Base-by-base conservation (phyloP, 2,888 invertebrate genomes). In the Anorthoa munda region DNA sequence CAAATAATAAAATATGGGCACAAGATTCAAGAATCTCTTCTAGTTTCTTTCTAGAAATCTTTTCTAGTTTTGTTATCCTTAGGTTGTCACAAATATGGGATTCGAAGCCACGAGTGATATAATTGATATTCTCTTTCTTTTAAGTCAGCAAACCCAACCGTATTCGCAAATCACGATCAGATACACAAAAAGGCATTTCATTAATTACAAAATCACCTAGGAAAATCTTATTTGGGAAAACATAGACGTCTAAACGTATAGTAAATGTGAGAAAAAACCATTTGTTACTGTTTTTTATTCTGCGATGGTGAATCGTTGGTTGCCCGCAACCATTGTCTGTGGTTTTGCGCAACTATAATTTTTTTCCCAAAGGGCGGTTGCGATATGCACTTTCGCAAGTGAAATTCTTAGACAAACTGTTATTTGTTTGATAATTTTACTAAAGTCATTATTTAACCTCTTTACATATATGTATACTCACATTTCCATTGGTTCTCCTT, bases 191-290 rank as follows among this genome's bases (percentile, higher is more conserved):
- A 59, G 31, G n/a, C 31, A 51, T 61, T 67, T 82, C 13, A 77
- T 66, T 58, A 1, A 63, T 66, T 69, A 26, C 46, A 2, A 51
- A 80, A 80, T 80, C 72, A 23, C 45, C 13, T 48, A 15, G 50
- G 50, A 67, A 76, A 77, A 80, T 80, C 72, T 77, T 55, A 68
- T 63, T 76, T 15, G 4, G 66, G 78, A 83, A 81, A 78, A 64
- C 58, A 61, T 51, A 75, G 46, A 78, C 68, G 59, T 76, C 50
- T 76, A 65, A 81, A 67, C 51, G 65, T 53, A 53, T 58, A 31
- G 46, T 80, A 75, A 86, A 79, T 69, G 85, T 86, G 85, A 63
- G 87, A 85, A 86, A 81, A 75, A 76, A 75, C 7, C 50, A 69
- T 55, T 63, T 71, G 80, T 72, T 78, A 80, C 72, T 26, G 69